Evolutionary conservation across 1,140 invertebrate genomes (phyloP).

Genomic region (Drosophila chauvacae): DNA sequence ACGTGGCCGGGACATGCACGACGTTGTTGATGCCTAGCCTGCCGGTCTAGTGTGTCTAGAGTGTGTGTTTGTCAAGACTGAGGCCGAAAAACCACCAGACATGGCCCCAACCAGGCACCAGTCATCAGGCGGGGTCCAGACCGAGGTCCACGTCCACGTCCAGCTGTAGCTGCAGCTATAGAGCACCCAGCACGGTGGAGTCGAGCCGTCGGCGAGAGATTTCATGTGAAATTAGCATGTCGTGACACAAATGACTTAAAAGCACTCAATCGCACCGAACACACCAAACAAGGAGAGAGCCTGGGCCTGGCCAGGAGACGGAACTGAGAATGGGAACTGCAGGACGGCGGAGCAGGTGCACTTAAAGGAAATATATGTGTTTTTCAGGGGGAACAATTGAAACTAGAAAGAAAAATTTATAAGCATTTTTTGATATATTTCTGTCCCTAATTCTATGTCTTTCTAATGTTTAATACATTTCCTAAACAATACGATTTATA

Average conservation of each 20-base stretch:
- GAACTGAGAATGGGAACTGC: neutral
- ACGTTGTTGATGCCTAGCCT: slow-evolving; percentile 74
- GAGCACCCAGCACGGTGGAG: slow-evolving; percentile 47
- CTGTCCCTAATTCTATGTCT: too few species aligned
- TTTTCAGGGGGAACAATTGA: neutral
- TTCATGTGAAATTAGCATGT: slow-evolving; percentile 83
- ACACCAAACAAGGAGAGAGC: slow-evolving; percentile 35
- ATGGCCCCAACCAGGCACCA: slow-evolving; percentile 47
- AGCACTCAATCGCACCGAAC: slow-evolving; percentile 79
- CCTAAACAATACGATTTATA: too few species aligned
- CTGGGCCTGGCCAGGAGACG: slow-evolving; percentile 22
- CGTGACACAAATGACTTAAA: slow-evolving; percentile 83
- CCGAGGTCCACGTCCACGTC: slow-evolving; percentile 24
- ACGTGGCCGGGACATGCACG: slow-evolving; percentile 77
- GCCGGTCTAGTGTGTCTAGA: slow-evolving; percentile 55
- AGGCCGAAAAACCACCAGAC: slow-evolving; percentile 71
- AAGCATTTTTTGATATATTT: too few species aligned
- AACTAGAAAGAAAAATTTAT: too few species aligned
- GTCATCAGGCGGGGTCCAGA: slow-evolving; percentile 4
- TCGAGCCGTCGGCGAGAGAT: slow-evolving; percentile 72
- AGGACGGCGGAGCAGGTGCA: slow-evolving; percentile 9
- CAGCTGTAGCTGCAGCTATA: slow-evolving; percentile 17
- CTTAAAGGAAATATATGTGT: neutral
- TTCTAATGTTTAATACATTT: neutral
- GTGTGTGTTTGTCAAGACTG: slow-evolving; percentile 65